Percentiles rank a stretch among this genome's conserved stretches.
phyloP scores from a whole-genome alignment of 2,113 vertebrate genomes.

The Tachuris rubrigastra region DNA sequence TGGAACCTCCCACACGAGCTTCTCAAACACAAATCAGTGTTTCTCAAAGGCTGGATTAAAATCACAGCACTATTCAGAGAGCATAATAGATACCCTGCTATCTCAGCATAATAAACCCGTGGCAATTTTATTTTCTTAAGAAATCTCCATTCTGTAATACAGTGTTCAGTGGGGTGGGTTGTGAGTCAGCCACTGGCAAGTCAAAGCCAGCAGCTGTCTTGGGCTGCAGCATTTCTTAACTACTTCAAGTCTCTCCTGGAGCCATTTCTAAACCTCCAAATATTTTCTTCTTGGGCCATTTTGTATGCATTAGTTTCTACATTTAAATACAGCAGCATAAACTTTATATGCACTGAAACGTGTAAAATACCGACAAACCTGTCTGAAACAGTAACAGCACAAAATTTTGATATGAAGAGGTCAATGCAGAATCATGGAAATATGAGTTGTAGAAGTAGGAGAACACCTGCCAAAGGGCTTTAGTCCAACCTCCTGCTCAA shows the following conservation, averaged over 20 bases:
- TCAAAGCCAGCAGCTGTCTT: neutral
- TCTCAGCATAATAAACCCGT: neutral
- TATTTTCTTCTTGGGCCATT: neutral
- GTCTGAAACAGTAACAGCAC: neutral
- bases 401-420: neutral
- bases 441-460: neutral
- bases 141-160: neutral
- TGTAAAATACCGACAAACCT: neutral
- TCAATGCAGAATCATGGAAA: neutral
- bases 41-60: neutral
- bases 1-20: neutral
- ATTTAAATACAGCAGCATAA: neutral
- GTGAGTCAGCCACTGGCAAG: neutral
- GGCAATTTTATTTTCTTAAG: neutral
- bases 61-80: neutral
- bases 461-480: neutral
- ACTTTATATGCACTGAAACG: neutral
- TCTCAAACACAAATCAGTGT: neutral
- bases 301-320: neutral
- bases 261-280: neutral
- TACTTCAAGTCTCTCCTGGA: neutral
- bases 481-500: neutral
- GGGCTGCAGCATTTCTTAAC: neutral
- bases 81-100: neutral
- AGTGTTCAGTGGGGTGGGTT: neutral